Evolutionary conservation across 2,113 vertebrate genomes (phyloP), one percentile per base, ranked within the genome.

Genomic region (Cygnus buccinator): DNA sequence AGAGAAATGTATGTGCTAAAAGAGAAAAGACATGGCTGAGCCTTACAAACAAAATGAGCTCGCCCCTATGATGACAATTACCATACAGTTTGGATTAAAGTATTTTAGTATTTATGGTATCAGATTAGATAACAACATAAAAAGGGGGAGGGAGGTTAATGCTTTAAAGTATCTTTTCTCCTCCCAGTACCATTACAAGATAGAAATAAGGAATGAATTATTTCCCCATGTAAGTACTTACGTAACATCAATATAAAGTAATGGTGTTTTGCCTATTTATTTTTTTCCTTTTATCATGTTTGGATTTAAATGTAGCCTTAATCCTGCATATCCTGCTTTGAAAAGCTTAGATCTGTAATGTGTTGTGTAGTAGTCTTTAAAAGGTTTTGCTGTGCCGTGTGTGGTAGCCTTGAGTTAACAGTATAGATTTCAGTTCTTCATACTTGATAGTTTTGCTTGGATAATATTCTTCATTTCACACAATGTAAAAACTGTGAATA

Each of bases 301-400:
- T 83, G 72, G 87, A 92, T 94, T 94, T 88, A 87, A 96, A 93
- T 87, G 66, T 75, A 93, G 58, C 83, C 65, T 89, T 94, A 97
- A 96, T 97, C 92, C 93, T 81, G 88, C 54, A 84, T 90, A 94
- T 92, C 90, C 85, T 96, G 83, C 88, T 95, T 88, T 90, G 76
- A 44, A 90, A 92, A 92, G 95, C 90, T 96, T 89, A 90, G 29
- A 61, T 90, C 88, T 78, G 21, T 74, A 68, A 89, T 68, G 33
- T 68, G 21, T 68, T 84, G 48, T 87, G 39, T 55, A 39, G 70
- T 23, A 54, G 78, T 33, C 70, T 71, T 61, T 84, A 41, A 89
- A 91, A 72, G 52, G 21, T 54, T 84, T 92, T 67, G 7, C 54
- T 78, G 39, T 84, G 28, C 83, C 46, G 22, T 33, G 10, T 48